Conservation (phyloP, 2,797 vertebrate species). For the Semaprochilodus insignis region DNA sequence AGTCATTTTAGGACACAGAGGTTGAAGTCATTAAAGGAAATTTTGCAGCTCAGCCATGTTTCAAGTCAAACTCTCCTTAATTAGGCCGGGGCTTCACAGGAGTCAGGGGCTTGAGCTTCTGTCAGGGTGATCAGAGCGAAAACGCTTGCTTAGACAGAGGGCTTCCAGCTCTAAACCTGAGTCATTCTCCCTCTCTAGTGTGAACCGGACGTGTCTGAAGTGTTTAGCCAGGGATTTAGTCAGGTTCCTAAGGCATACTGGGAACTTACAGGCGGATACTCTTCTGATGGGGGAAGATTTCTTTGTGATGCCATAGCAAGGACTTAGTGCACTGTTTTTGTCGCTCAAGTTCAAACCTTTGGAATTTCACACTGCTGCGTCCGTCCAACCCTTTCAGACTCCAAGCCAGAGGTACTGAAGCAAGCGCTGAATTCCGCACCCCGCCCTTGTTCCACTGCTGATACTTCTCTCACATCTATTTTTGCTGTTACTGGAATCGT, state of each 20-base stretch:
- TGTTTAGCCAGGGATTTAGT: conserved; percentile 26
- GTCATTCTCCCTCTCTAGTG: background rate
- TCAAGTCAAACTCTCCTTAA: conserved; percentile 42
- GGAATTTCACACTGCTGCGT: conserved; percentile 22
- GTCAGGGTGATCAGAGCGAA: conserved; percentile 32
- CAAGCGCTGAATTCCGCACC: conserved; percentile 19
- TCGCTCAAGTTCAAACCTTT: conserved; percentile 1
- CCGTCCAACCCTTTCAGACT: background rate
- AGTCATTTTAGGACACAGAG: background rate
- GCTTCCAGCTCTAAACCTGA: conserved; percentile 12
- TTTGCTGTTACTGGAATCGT: conserved; percentile 17
- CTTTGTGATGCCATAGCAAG: conserved; percentile 2
- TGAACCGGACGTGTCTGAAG: conserved; percentile 10
- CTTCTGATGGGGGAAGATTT: background rate
- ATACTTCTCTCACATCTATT: conserved; percentile 6
- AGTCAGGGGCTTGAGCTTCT: conserved; percentile 28
- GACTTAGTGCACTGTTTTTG: conserved; percentile 8
- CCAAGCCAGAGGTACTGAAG: background rate
- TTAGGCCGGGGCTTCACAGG: conserved; percentile 9
- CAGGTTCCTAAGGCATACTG: background rate
- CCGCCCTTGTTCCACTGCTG: background rate
- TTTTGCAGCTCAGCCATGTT: conserved; percentile 7
- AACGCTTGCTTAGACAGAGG: conserved; percentile 24
- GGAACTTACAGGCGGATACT: background rate
- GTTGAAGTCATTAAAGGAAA: conserved; percentile 31